These are phyloP conservation scores for Tarsius wallacei DNA, from an alignment of 2,797 vertebrate species.

Conservation along the genomic window DNA sequence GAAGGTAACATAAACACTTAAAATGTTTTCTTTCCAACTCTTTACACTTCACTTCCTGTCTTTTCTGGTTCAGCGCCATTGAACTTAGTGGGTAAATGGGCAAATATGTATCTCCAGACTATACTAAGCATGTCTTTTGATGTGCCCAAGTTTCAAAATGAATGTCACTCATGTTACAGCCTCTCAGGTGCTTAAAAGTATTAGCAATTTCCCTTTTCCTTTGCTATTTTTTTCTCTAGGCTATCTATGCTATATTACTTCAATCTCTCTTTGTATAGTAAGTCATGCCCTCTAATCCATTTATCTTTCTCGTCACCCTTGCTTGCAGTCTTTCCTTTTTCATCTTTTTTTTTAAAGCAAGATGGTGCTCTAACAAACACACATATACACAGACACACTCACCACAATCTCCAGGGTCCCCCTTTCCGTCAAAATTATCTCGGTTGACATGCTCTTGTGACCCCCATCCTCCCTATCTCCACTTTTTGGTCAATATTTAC, in stretches of 20 bases:
- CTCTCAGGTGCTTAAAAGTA: slow-evolving; percentile 77
- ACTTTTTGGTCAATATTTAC: neutral
- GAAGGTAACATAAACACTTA: slow-evolving; percentile 75
- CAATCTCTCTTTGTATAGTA: slow-evolving; percentile 70
- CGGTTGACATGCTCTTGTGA: neutral
- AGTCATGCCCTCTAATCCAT: slow-evolving; percentile 78
- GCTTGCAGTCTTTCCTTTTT: slow-evolving; percentile 68
- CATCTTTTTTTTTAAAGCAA: slow-evolving; percentile 65
- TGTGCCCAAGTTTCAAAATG: slow-evolving; percentile 73
- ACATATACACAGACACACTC: neutral
- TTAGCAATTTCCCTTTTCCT: slow-evolving; percentile 76
- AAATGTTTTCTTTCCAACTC: slow-evolving; percentile 74
- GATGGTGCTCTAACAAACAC: slow-evolving; percentile 67
- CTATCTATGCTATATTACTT: slow-evolving; percentile 77
- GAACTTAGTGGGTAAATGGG: slow-evolving; percentile 77
- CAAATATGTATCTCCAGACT: slow-evolving; percentile 75
- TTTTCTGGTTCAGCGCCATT: slow-evolving; percentile 78
- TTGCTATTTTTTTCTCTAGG: slow-evolving; percentile 75
- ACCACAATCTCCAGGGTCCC: neutral
- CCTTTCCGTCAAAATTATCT: neutral
- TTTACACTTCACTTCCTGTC: slow-evolving; percentile 71
- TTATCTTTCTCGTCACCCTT: slow-evolving; percentile 68
- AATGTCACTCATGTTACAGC: slow-evolving; percentile 76
- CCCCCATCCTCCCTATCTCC: neutral
- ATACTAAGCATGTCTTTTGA: slow-evolving; percentile 76